A percentile compares a stretch with the other conserved stretches of the same genome.
These are phyloP conservation scores for Callipepla squamata DNA, from an alignment of 2,113 vertebrate species.

Conservation along the genomic window DNA sequence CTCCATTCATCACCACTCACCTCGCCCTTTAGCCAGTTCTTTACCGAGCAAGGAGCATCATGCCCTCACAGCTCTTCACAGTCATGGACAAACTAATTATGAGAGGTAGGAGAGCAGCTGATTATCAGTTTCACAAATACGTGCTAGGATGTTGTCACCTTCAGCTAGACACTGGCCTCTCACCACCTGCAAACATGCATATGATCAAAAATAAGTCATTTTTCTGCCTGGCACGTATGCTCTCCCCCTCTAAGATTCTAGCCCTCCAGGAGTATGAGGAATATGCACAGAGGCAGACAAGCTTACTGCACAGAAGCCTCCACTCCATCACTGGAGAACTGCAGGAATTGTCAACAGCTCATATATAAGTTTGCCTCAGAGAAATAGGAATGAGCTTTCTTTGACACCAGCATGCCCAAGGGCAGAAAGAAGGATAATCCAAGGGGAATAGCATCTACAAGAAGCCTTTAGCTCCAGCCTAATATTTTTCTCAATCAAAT, in stretches of 20 bases:
- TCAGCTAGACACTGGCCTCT: not conserved
- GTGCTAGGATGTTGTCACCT: not conserved
- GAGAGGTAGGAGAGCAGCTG: not conserved
- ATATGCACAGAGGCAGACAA: not conserved
- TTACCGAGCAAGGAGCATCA: not conserved
- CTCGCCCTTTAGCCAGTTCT: too few species aligned
- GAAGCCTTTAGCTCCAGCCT: not conserved
- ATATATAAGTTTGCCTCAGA: not conserved
- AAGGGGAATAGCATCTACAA: not conserved
- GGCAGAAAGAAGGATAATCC: not conserved
- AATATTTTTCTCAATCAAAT: slow-evolving; percentile 42
- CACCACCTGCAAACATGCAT: not conserved
- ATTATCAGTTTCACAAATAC: not conserved
- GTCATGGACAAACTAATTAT: not conserved
- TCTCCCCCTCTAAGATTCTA: not conserved
- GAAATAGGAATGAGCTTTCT: not conserved
- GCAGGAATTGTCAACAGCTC: not conserved
- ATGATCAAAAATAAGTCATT: not conserved
- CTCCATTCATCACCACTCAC: too few species aligned
- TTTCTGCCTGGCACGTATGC: not conserved
- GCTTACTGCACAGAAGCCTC: not conserved
- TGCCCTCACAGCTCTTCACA: not conserved
- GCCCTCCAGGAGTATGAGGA: not conserved
- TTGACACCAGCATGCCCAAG: not conserved
- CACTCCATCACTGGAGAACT: not conserved